Conservation (phyloP, 2,888 invertebrate genomes). For the Gymnoscelis rufifasciata region DNA sequence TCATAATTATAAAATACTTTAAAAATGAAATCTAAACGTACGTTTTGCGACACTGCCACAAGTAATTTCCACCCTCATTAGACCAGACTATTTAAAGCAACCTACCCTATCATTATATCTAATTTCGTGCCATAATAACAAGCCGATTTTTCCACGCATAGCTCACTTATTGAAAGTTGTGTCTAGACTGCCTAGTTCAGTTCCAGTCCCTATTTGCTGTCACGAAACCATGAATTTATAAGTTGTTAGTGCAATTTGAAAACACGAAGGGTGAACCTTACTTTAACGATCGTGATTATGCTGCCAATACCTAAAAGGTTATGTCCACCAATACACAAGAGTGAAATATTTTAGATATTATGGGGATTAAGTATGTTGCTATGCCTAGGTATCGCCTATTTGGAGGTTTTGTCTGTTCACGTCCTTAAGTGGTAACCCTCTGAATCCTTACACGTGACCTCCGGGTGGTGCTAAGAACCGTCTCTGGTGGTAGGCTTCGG, state of each 20-base stretch:
- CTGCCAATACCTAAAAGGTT: conserved; percentile 18
- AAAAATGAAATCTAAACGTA: too few relatives aligned
- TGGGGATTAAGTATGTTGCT: too few relatives aligned
- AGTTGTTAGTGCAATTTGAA: conserved; percentile 46
- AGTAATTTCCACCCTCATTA: too few relatives aligned
- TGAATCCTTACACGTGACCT: too few relatives aligned
- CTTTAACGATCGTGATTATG: conserved; percentile 39
- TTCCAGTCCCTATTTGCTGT: conserved; percentile 59
- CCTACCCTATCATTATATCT: background rate
- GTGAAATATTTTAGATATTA: conserved; percentile 3
- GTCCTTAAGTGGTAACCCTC: too few relatives aligned
- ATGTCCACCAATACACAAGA: conserved; percentile 4
- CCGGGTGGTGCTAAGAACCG: too few relatives aligned
- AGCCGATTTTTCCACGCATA: conserved; percentile 51
- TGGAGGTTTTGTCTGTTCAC: too few relatives aligned
- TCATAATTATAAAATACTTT: too few relatives aligned
- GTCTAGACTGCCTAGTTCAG: conserved; percentile 55
- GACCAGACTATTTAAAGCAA: too few relatives aligned
- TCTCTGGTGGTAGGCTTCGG: too few relatives aligned
- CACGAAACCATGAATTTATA: conserved; percentile 60
- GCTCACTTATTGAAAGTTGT: conserved; percentile 63
- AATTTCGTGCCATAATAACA: conserved; percentile 32
- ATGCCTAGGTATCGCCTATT: too few relatives aligned
- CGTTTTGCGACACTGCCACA: too few relatives aligned
- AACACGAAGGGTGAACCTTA: conserved; percentile 25